phyloP scores from a whole-genome alignment of 2,113 vertebrate genomes.

The Percina caprodes region DNA sequence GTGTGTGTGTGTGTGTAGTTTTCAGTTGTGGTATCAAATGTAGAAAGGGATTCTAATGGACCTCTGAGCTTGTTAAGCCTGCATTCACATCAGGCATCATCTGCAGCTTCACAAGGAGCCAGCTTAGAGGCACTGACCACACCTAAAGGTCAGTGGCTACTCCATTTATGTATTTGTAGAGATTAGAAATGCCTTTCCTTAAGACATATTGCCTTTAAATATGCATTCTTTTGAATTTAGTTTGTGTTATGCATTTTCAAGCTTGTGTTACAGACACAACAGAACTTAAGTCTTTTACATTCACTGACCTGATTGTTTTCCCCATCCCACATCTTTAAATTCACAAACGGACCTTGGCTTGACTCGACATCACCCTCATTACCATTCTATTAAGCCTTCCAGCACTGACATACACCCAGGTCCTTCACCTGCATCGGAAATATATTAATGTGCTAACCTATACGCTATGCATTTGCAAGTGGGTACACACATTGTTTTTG shows the following conservation, averaged over 20 bases:
- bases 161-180: neutral
- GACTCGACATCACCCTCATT: conserved; percentile 58
- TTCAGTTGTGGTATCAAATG: conserved; percentile 20
- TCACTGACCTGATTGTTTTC: conserved; percentile 23
- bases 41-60: neutral
- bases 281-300: neutral
- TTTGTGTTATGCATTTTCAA: neutral
- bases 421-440: conserved; percentile 48
- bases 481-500: neutral
- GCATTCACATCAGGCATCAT: conserved; percentile 29
- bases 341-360: conserved; percentile 2
- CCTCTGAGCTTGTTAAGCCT: neutral
- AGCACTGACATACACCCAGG: conserved; percentile 19
- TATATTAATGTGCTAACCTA: conserved; percentile 61
- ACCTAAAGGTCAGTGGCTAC: conserved; percentile 18
- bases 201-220: neutral
- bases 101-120: conserved; percentile 23
- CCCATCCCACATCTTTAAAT: conserved; percentile 28
- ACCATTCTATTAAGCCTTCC: conserved; percentile 47
- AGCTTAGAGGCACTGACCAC: neutral
- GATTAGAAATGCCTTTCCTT: neutral
- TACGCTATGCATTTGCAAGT: conserved; percentile 24
- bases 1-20: neutral
- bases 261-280: neutral
- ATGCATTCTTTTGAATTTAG: neutral